phyloP scores from a whole-genome alignment of 2,888 invertebrate species.

The Synanthedon tipuliformis region DNA sequence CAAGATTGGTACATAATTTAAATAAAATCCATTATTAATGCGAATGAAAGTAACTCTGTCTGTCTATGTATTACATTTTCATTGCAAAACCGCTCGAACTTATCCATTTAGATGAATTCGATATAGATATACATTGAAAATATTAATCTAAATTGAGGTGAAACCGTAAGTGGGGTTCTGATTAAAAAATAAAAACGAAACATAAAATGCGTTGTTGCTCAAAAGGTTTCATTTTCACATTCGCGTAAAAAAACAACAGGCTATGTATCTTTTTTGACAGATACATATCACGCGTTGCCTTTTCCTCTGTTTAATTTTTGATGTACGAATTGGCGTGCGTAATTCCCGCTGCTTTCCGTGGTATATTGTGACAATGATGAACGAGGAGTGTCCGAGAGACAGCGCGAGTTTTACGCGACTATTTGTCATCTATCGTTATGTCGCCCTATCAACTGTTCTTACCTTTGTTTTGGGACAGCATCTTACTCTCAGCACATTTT shows the following conservation, averaged over 20 bases:
- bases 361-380: conserved; percentile 30
- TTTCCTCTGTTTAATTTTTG: conserved; percentile 1
- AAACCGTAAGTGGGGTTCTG: too few relatives aligned
- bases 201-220: too few relatives aligned
- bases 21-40: too few relatives aligned
- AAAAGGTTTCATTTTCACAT: background rate
- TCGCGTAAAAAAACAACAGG: background rate
- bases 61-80: too few relatives aligned
- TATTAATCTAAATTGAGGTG: too few relatives aligned
- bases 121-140: too few relatives aligned
- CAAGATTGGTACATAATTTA: too few relatives aligned
- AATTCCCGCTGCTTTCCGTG: conserved; percentile 11
- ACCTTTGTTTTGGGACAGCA: background rate
- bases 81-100: too few relatives aligned
- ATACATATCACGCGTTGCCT: background rate
- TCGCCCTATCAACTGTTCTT: conserved; percentile 9
- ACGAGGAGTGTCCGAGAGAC: conserved; percentile 20
- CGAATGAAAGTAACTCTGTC: too few relatives aligned
- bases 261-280: background rate
- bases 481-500: too few relatives aligned
- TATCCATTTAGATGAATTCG: too few relatives aligned
- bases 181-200: too few relatives aligned
- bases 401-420: conserved; percentile 17
- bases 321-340: conserved; percentile 14
- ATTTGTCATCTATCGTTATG: conserved; percentile 30